These are phyloP conservation scores for Panopea generosa DNA, from an alignment of 2,888 invertebrate genomes.

Conservation along the genomic window DNA sequence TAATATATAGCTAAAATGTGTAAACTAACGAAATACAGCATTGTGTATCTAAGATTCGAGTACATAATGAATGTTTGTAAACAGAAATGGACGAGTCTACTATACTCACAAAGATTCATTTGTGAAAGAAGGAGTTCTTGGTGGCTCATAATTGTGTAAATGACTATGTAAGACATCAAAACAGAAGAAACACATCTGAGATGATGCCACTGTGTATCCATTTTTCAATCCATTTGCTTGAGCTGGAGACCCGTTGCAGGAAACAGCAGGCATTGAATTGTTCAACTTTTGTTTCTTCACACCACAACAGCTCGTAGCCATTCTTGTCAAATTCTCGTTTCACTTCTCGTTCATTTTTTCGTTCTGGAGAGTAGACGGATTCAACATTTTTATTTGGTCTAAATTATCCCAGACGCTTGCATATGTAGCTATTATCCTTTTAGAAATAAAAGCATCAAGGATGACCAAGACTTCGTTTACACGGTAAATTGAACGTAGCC, in stretches of 20 bases:
- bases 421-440: too few species aligned
- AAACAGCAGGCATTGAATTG: conserved; percentile 85
- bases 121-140: conserved; percentile 93
- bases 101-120: conserved; percentile 97
- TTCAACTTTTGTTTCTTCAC: conserved; percentile 96
- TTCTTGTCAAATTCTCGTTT: conserved; percentile 81
- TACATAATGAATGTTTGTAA: conserved; percentile 35
- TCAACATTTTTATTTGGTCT: not conserved
- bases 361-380: not conserved
- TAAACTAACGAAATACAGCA: too few species aligned
- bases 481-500: too few species aligned
- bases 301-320: conserved; percentile 97
- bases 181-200: conserved; percentile 99
- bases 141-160: conserved; percentile 96
- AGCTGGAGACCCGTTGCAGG: conserved; percentile 84
- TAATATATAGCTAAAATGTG: too few species aligned
- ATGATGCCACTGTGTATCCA: conserved; percentile 80
- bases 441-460: too few species aligned
- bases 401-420: too few species aligned
- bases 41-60: too few species aligned
- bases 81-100: conserved; percentile 85
- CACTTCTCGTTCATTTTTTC: not conserved
- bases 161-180: conserved; percentile 99
- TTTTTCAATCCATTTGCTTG: conserved; percentile 81
- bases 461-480: too few species aligned